phyloP scores from a whole-genome alignment of 2,113 vertebrate genomes.

The Pituophis catenifer region DNA sequence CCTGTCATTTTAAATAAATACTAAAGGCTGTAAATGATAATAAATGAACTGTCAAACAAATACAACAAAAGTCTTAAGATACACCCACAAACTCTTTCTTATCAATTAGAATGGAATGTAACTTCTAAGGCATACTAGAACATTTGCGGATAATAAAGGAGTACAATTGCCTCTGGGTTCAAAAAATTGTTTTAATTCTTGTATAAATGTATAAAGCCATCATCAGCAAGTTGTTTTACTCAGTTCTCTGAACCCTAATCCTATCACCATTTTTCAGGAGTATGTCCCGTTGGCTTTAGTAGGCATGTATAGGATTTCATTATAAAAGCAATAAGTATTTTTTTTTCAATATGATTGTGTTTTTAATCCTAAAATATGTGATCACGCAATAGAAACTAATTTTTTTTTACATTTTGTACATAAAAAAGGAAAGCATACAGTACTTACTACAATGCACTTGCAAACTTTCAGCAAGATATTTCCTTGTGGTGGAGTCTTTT shows the following conservation, averaged over 20 bases:
- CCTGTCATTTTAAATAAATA: background rate
- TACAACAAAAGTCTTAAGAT: background rate
- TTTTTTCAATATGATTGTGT: background rate
- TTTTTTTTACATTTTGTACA: background rate
- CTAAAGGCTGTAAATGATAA: background rate
- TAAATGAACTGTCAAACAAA: background rate
- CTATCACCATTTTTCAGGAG: background rate
- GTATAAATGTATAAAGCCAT: background rate
- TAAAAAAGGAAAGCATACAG: background rate
- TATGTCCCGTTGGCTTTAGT: background rate
- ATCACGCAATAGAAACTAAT: background rate
- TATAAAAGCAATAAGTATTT: background rate
- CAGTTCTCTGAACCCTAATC: background rate
- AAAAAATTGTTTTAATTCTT: background rate
- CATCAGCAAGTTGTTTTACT: background rate
- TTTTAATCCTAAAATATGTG: background rate
- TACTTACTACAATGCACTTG: conserved; percentile 87
- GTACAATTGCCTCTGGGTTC: background rate
- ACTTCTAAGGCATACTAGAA: background rate
- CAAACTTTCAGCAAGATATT: conserved; percentile 86
- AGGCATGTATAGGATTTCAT: background rate
- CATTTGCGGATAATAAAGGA: background rate
- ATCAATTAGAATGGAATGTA: background rate
- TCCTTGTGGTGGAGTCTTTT: conserved; percentile 85
- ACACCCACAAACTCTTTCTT: background rate